A percentile compares a stretch with the other conserved stretches of the same genome.
Conservation (phyloP, 2,113 vertebrate species). For the Notothenia coriiceps region DNA sequence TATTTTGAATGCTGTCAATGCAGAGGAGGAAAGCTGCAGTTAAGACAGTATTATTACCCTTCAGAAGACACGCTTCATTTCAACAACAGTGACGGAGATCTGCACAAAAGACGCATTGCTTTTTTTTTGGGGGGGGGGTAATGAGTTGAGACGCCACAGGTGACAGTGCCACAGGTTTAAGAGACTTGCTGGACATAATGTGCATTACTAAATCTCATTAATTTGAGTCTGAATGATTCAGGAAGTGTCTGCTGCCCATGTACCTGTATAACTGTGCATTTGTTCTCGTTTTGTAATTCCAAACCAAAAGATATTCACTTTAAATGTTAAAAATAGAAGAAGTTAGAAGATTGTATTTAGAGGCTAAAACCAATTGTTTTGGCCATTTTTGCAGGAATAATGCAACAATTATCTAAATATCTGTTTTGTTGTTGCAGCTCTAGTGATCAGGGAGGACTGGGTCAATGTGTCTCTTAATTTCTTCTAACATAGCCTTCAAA, state of each 20-base stretch:
- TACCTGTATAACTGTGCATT: constrained; percentile 13
- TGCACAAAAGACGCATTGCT: constrained; percentile 21
- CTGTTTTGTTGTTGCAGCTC: too few species aligned
- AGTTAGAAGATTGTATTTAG: too few species aligned
- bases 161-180: constrained; percentile 54
- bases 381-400: too few species aligned
- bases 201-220: constrained; percentile 26
- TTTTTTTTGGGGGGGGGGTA: constrained; percentile 22
- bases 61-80: constrained; percentile 26
- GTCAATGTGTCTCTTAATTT: constrained; percentile 18
- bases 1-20: constrained; percentile 71
- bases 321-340: too few species aligned
- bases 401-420: too few species aligned
- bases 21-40: constrained; percentile 49
- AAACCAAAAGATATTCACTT: background rate
- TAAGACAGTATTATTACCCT: constrained; percentile 40
- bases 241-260: constrained; percentile 16
- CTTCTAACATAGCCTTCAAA: background rate
- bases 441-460: constrained; percentile 19
- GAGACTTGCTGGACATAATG: constrained; percentile 37
- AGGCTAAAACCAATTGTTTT: too few species aligned
- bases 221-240: constrained; percentile 42
- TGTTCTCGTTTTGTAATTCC: constrained; percentile 14
- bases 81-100: constrained; percentile 14
- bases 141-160: constrained; percentile 45